Percentiles rank a stretch among this genome's conserved stretches.
phyloP scores from a whole-genome alignment of 2,113 vertebrate genomes.

The Lophotis ruficrista region DNA sequence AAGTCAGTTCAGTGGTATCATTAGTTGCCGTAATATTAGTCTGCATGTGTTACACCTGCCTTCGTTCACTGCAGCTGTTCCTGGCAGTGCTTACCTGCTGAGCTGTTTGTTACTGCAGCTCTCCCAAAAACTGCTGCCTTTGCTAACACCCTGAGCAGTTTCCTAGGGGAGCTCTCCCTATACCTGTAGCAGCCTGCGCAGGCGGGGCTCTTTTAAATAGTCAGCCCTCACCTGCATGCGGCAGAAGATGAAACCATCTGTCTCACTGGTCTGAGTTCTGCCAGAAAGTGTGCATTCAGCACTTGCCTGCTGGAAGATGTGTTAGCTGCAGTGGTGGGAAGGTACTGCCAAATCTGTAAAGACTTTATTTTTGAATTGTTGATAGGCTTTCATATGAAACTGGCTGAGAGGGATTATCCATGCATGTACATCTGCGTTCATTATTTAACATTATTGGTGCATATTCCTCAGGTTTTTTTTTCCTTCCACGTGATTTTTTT shows the following conservation, averaged over 20 bases:
- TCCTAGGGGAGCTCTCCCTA: background rate
- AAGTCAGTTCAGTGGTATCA: background rate
- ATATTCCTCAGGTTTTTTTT: background rate
- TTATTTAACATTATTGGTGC: background rate
- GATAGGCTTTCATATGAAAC: background rate
- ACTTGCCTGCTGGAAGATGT: background rate
- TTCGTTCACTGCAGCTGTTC: background rate
- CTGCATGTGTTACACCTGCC: background rate
- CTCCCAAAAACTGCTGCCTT: background rate
- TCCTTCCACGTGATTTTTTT: rapidly evolving
- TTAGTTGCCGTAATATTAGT: background rate
- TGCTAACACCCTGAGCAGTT: rapidly evolving
- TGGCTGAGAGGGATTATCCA: background rate
- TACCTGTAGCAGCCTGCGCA: background rate
- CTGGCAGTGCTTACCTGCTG: background rate
- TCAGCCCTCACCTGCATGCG: background rate
- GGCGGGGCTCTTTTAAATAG: background rate
- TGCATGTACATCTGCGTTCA: background rate
- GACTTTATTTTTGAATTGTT: background rate
- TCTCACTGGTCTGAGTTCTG: background rate
- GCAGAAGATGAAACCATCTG: background rate
- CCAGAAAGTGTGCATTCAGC: background rate
- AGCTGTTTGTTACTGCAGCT: background rate
- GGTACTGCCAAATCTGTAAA: background rate
- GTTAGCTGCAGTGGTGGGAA: background rate